Base-by-base conservation (phyloP, 2,888 invertebrate species). In the Eilema depressum region DNA sequence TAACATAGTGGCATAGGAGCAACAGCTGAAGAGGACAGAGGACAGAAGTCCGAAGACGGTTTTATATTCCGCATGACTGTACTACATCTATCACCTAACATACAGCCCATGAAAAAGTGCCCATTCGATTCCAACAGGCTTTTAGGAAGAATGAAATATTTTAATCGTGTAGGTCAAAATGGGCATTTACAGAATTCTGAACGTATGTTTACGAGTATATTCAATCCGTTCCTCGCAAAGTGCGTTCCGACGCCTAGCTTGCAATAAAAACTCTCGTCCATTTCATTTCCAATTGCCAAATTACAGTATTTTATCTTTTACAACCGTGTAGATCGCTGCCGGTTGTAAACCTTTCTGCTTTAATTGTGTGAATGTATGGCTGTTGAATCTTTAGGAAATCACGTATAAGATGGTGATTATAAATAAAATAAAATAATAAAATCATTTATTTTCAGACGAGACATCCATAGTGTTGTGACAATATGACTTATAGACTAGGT, bases 221-320 rank as follows among this genome's bases (percentile, higher is more conserved):
- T 47, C 5, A 47, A 20, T 47, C 47, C 47, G 17, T 41, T 41
- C 17, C 20, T 20, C 47, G 47, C 47, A 20, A 47, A 47, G 47
- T 47, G 47, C 47, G 47, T 47, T 47, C 20, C 7, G 47, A 47
- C 47, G 20, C 5, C 20, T 0, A 17, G 47, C 47, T 5, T 47
- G 41, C 17, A 41, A 41, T 41, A 41, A 47, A 47, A 47, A 47
- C 47, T 47, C 47, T 7, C 47, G 20, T 5, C 17, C 47, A 47
- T 47, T n/a, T 47, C 47, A 20, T 47, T 47, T 47, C 47, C 47
- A 47, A 47, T 47, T 47, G 47, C 47, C 47, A 47, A 47, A 47
- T 47, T 47, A 47, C 47, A 47, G 47, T 47, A 47, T 47, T 47
- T 47, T 47, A 47, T 47, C 47, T 47, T 47, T 47, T 47, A 47